Evolutionary conservation across 2,113 vertebrate genomes (phyloP).

Genomic region (Aspiorhynchus laticeps): DNA sequence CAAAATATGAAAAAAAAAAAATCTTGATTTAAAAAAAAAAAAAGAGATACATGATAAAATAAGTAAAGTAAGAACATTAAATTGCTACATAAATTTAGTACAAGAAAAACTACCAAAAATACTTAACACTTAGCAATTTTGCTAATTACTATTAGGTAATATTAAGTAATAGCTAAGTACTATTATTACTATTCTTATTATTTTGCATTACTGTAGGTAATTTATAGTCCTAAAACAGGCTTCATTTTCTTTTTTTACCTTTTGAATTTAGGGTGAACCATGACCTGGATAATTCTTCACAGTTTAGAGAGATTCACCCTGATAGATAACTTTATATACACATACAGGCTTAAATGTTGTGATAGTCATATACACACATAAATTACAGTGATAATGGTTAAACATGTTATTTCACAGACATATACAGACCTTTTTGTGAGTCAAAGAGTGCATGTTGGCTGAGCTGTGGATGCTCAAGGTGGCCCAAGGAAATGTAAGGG

Average conservation of each 20-base stretch:
- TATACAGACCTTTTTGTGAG: slow-evolving; percentile 89
- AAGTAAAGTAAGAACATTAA: neutral
- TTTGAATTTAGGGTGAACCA: neutral
- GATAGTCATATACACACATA: neutral
- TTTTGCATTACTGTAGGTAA: neutral
- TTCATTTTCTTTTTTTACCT: neutral
- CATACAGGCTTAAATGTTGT: neutral
- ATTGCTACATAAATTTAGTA: neutral
- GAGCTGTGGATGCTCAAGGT: slow-evolving; percentile 89
- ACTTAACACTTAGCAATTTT: too few relatives aligned
- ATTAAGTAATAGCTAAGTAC: too few relatives aligned
- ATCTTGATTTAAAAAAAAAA: neutral
- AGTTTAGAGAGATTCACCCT: neutral
- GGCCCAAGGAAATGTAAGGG: slow-evolving; percentile 89
- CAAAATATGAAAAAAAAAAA: neutral
- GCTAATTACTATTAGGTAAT: too few relatives aligned
- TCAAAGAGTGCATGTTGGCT: slow-evolving; percentile 91
- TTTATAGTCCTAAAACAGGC: neutral
- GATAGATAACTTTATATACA: neutral
- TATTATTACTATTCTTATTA: neutral
- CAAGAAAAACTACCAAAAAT: too few relatives aligned
- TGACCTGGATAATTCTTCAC: neutral
- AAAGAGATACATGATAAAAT: neutral
- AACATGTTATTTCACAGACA: neutral
- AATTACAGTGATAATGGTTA: neutral